Percentiles rank a stretch among this genome's conserved stretches.
phyloP scores from a whole-genome alignment of 2,113 vertebrate species.

The Hippocampus comes region DNA sequence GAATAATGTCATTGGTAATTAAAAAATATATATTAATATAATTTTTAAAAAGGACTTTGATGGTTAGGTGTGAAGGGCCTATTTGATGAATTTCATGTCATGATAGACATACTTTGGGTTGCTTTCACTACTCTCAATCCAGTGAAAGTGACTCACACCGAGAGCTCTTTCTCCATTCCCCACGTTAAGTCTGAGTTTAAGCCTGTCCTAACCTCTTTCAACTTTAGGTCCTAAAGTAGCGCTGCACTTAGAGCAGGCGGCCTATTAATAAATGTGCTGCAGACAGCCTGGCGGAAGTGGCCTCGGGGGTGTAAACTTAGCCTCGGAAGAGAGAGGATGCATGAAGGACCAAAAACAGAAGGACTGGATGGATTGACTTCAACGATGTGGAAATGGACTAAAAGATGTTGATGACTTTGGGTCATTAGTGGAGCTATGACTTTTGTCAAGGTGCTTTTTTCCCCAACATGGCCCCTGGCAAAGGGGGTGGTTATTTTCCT shows the following conservation, averaged over 20 bases:
- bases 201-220: conserved; percentile 35
- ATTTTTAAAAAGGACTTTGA: background rate
- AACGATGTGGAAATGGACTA: conserved; percentile 33
- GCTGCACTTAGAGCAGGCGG: conserved; percentile 58
- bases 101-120: background rate
- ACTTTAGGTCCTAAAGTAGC: conserved; percentile 40
- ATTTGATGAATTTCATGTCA: background rate
- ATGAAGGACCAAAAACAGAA: conserved; percentile 33
- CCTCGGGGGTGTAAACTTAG: conserved; percentile 58
- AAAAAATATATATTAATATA: too few relatives aligned
- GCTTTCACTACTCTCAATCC: conserved; percentile 7
- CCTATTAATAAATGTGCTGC: conserved; percentile 66
- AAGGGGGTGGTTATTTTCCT: too few relatives aligned
- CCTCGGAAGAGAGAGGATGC: conserved; percentile 42
- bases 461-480: background rate
- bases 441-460: background rate
- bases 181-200: conserved; percentile 18
- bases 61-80: background rate
- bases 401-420: background rate
- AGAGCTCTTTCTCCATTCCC: conserved; percentile 32
- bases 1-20: background rate
- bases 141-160: conserved; percentile 10
- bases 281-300: conserved; percentile 64
- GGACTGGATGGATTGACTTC: conserved; percentile 22
- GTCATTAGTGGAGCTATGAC: background rate